phyloP scores from a whole-genome alignment of 2,113 vertebrate genomes.

The Pseudorectes ferrugineus region DNA sequence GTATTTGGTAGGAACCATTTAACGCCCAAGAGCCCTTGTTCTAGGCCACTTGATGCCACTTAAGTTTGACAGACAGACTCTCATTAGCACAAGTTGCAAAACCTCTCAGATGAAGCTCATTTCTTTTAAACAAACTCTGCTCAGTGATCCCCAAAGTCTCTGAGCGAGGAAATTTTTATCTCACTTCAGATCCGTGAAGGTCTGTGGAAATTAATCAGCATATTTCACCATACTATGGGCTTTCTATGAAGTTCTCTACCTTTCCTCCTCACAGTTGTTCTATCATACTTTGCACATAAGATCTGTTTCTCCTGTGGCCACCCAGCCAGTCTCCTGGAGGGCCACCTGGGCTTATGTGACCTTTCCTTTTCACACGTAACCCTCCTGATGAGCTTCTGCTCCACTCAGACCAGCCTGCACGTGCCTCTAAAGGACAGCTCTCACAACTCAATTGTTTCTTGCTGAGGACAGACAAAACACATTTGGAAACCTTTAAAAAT shows the following conservation, averaged over 20 bases:
- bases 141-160: constrained; percentile 63
- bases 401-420: not conserved
- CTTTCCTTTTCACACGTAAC: not conserved
- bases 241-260: not conserved
- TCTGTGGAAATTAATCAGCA: constrained; percentile 28
- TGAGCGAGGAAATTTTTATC: constrained; percentile 29
- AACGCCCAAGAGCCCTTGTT: constrained; percentile 77
- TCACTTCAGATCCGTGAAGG: not conserved
- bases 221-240: not conserved
- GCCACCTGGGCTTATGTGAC: not conserved
- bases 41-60: constrained; percentile 77
- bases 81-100: constrained; percentile 74
- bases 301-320: not conserved
- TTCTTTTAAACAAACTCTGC: constrained; percentile 74
- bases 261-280: not conserved
- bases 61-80: constrained; percentile 79
- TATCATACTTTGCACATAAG: not conserved
- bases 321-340: not conserved
- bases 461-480: not conserved
- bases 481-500: not conserved
- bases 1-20: constrained; percentile 81
- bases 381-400: not conserved
- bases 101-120: constrained; percentile 69
- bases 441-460: not conserved
- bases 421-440: not conserved